phyloP scores from a whole-genome alignment of 2,113 vertebrate species.

The Pungitius pungitius region DNA sequence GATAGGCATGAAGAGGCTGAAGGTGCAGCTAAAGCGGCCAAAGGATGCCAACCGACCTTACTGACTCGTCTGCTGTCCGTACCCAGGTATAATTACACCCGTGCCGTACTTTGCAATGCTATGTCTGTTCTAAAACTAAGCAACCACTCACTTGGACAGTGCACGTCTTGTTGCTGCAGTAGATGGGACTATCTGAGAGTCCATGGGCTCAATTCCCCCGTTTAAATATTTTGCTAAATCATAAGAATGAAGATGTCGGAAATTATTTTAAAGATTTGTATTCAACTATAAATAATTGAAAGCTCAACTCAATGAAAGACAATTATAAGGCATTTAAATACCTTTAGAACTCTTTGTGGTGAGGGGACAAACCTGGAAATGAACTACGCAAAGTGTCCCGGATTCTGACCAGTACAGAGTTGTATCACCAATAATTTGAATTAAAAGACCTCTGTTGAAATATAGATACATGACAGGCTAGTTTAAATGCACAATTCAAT shows the following conservation, averaged over 20 bases:
- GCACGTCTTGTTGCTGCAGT: neutral
- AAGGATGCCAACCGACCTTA: constrained; percentile 99
- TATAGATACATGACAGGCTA: neutral
- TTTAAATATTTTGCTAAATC: neutral
- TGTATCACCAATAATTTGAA: neutral
- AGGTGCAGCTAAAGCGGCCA: constrained; percentile 97
- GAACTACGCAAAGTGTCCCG: neutral
- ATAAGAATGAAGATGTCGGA: neutral
- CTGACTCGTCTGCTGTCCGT: constrained; percentile 84
- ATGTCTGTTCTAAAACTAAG: constrained; percentile 1
- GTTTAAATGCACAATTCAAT: neutral
- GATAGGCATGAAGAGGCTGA: constrained; percentile 99
- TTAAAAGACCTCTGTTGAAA: neutral
- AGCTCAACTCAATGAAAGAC: neutral
- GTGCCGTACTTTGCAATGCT: neutral
- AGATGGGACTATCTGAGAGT: neutral
- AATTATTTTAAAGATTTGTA: neutral
- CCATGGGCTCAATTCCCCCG: neutral
- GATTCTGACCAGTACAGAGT: constrained; percentile 1
- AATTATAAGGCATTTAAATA: neutral
- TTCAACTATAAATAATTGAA: neutral
- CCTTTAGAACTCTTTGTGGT: neutral
- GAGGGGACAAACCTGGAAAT: neutral
- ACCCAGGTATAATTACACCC: constrained; percentile 81
- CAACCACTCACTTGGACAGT: neutral